Evolutionary conservation across 2,113 vertebrate species (phyloP), one percentile per base, ranked within the genome.

Genomic region (Urocitellus parryii): DNA sequence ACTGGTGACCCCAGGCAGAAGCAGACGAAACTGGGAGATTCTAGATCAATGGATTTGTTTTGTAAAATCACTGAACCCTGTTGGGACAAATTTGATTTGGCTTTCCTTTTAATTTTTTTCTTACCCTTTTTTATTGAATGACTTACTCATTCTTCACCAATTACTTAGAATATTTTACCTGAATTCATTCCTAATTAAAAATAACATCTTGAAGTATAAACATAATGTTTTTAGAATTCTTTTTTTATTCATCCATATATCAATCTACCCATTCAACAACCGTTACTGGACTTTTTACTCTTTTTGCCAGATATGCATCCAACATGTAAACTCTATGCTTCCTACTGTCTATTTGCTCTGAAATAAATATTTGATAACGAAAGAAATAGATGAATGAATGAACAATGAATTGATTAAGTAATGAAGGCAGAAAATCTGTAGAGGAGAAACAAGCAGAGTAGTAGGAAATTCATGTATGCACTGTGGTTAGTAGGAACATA

Each of bases 141-240:
- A n/a, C 39, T 95, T 96, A 73, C 67, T 94, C 48, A 48, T 88
- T 90, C 83, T 95, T 96, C 7, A 91, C 70, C 39, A 88, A 76
- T 91, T 79, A 67, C 34, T 94, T 83, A 48, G 37, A 88, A 93
- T 90, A 90, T 80, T 94, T 96, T 79, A 65, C 42, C 84, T 91
- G 45, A 96, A 95, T 63, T n/a, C 67, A 34, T 53, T 89, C 45
- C 74, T 88, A 91, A 76, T 93, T 86, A 92, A 95, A 96, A 96
- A 65, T 76, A 83, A 87, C 48, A 39, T 93, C 76, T 81, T 93
- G 25, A 89, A 73, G 20, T 88, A 37, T 78, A 96, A 95, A 90
- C 25, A 32, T 63, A 72, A 82, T 39, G 20, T 37, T 72, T 95
- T 86, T 70, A 67, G 63, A 73, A 84, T 86, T 68, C 24, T 95